Evolutionary conservation across 2,797 vertebrate species (phyloP), one percentile per base, ranked within the genome.

Genomic region (Echiichthys vipera): DNA sequence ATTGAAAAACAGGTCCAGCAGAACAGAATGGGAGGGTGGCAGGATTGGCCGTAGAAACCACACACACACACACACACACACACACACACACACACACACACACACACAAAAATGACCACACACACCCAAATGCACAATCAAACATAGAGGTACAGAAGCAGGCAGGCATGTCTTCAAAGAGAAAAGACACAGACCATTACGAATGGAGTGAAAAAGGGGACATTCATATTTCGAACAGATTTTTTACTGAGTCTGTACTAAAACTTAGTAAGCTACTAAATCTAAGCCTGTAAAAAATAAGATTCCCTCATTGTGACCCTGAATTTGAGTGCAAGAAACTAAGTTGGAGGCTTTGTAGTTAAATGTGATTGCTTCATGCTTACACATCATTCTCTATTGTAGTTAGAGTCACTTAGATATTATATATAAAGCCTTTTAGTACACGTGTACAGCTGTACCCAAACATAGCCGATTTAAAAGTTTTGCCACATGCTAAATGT

Each of bases 1-100:
- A 94, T 93, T 93, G 89, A 93, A 94, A 94, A 94, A 93, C 83
- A 84, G 84, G 80, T 84, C 73, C 77, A 83, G 86, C 70, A 83
- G 84, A 83, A 88, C 57, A 87, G 83, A 87, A 76, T 78, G 27
- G 76, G 77, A 86, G 66, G 71, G 71, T 10, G 22, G 62, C 18
- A 63, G 78, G 66, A 85, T 69, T 72, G 50, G 63, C 50, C 66
- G 53, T 25, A 50, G 22, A 67, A 54, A 55, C 29, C 66, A 40
- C 46, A 25, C 12, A 30, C 12, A 47, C 39, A 13, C 43, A 43
- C 14, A 49, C 22, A 22, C 29, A n/a, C n/a, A 13, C 18, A 24
- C 40, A 57, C 29, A 51, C 39, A 51, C 49, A 61, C 29, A 64
- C 51, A 72, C 32, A 65, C 64, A 65, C 46, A 46, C 20, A 46